These are phyloP conservation scores for Labroides dimidiatus DNA, from an alignment of 2,797 vertebrate species.

Conservation along the genomic window DNA sequence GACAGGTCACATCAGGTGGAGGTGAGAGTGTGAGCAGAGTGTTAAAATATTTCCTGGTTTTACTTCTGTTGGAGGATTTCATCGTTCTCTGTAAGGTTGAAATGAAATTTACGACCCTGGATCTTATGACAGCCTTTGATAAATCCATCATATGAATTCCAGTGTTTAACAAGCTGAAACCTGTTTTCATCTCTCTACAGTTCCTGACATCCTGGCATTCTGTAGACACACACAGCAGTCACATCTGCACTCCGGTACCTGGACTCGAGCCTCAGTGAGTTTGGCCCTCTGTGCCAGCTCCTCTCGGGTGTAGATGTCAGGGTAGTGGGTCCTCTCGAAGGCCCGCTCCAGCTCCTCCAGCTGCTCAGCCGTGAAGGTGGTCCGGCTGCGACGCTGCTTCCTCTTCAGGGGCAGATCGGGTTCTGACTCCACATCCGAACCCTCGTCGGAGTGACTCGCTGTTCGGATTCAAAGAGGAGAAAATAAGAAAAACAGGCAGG, in stretches of 20 bases:
- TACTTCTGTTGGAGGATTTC: constrained; percentile 18
- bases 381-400: constrained; percentile 95
- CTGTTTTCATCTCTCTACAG: not conserved
- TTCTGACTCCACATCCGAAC: constrained; percentile 95
- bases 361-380: constrained; percentile 95
- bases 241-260: constrained; percentile 79
- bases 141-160: constrained; percentile 5
- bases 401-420: constrained; percentile 94
- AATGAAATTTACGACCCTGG: not conserved
- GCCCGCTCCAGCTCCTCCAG: constrained; percentile 96
- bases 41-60: constrained; percentile 14
- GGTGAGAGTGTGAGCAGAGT: not conserved
- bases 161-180: not conserved
- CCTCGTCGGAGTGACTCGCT: constrained; percentile 94
- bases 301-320: constrained; percentile 96
- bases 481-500: not conserved
- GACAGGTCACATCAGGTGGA: not conserved
- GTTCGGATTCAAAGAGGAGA: constrained; percentile 29
- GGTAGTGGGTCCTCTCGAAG: constrained; percentile 97
- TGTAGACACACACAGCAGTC: not conserved
- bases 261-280: constrained; percentile 95
- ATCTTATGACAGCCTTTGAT: constrained; percentile 1
- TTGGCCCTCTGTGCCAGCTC: constrained; percentile 96
- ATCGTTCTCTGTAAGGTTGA: not conserved
- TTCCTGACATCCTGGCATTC: not conserved